Base-by-base conservation (phyloP, 2,113 vertebrate species). In the Toxotes chatareus region DNA sequence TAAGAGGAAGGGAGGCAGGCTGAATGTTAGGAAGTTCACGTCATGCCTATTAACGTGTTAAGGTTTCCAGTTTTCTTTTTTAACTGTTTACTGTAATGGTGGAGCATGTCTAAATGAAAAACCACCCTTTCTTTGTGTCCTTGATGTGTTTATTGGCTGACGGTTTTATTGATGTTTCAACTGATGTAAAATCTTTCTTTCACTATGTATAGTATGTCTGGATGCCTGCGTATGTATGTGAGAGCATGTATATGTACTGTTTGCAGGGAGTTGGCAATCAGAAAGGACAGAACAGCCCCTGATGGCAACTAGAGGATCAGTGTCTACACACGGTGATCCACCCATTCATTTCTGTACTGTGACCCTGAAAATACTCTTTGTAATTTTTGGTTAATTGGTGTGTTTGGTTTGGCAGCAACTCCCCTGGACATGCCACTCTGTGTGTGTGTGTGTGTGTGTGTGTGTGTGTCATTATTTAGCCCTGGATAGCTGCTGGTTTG, bases 401-500 rank as follows among this genome's bases (percentile, higher is more conserved):
- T 27, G 27, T 27, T 27, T 27, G 27, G 27, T 27, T 27, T 27
- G 27, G 27, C 27, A 27, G 27, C 27, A 27, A 27, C 27, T 70
- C 19, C 19, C 61, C 7, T 55, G 7, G 19, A 80, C 34, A 55
- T 60, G 42, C 12, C 1, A 16, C 49, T 64, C 57, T 53, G 31
- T 71, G 10, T 57, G 53, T 51, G 51, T 55, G 40, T n/a, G 57
- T n/a, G 31, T 27, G 53, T 2, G 40, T 23, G 53, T 23, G 63
- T 34, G 32, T 7, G 21, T 46, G 31, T 42, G 44, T 74, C n/a
- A 69, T 64, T 69, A 78, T 82, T 88, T 68, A 82, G 87, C 87
- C 83, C 85, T 90, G 85, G 74, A 91, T 70, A 88, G 87, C 88
- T 91, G 86, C 87, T 74, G 49, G 56, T 78, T 82, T 68, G 21